These are phyloP conservation scores for Bubalus kerabau DNA, from an alignment of 2,113 vertebrate genomes.

Conservation along the genomic window DNA sequence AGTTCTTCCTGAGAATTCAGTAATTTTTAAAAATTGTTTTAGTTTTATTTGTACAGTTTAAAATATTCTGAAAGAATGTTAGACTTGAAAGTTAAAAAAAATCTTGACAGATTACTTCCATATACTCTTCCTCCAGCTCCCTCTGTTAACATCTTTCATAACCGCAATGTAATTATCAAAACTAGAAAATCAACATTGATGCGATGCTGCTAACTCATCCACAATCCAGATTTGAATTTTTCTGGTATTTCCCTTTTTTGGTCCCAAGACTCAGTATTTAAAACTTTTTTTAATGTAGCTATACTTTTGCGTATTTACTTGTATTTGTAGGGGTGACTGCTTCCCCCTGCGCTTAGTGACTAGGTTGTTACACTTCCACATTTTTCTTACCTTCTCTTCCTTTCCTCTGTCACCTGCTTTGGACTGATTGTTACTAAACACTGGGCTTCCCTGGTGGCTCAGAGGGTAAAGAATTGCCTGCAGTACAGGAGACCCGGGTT, in stretches of 20 bases:
- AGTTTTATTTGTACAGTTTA: background rate
- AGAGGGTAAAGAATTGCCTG: background rate
- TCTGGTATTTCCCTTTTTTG: background rate
- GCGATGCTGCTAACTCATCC: background rate
- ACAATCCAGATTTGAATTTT: background rate
- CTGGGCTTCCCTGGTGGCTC: background rate
- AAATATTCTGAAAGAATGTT: background rate
- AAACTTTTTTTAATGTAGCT: background rate
- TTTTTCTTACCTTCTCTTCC: background rate
- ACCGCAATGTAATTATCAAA: rapidly evolving
- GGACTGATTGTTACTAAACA: background rate
- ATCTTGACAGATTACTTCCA: background rate
- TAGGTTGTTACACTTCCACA: background rate
- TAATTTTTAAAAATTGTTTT: background rate
- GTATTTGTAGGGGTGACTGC: background rate
- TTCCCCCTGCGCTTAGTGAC: background rate
- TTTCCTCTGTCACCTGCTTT: background rate
- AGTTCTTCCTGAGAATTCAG: background rate
- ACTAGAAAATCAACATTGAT: background rate
- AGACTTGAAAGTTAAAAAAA: background rate
- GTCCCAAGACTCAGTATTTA: background rate
- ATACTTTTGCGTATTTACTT: background rate
- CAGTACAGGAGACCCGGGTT: background rate
- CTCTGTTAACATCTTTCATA: background rate
- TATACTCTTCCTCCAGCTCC: background rate